phyloP scores from a whole-genome alignment of 2,797 vertebrate genomes.

The Pipistrellus pygmaeus region DNA sequence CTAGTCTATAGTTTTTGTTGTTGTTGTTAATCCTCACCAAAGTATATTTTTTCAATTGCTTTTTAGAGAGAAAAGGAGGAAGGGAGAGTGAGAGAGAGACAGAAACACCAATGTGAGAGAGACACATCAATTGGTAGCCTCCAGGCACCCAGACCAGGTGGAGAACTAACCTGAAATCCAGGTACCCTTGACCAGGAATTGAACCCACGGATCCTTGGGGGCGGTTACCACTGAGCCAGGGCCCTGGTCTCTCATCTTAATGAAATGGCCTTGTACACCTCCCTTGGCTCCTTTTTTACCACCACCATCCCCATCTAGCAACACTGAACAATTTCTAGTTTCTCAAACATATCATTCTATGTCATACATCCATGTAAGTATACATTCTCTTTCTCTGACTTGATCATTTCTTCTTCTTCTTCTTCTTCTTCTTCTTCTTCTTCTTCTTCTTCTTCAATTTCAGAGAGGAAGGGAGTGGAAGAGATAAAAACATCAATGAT shows the following conservation, averaged over 20 bases:
- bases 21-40: not conserved
- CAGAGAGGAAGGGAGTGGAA: too few species aligned
- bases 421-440: not conserved
- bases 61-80: not conserved
- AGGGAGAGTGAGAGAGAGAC: not conserved
- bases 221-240: not conserved
- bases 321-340: not conserved
- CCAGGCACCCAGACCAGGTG: not conserved
- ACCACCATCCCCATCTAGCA: not conserved
- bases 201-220: not conserved
- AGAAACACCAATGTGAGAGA: not conserved
- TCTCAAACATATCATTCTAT: not conserved
- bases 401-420: not conserved
- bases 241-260: not conserved
- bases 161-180: not conserved
- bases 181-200: not conserved
- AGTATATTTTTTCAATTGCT: not conserved
- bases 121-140: not conserved
- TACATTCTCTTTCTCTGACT: constrained; percentile 17
- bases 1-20: not conserved
- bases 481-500: too few species aligned
- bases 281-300: not conserved
- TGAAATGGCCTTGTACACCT: not conserved
- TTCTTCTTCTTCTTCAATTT: not conserved
- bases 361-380: not conserved